Base-by-base conservation (phyloP, 1,140 invertebrate genomes). In the Polypedilum vanderplanki region DNA sequence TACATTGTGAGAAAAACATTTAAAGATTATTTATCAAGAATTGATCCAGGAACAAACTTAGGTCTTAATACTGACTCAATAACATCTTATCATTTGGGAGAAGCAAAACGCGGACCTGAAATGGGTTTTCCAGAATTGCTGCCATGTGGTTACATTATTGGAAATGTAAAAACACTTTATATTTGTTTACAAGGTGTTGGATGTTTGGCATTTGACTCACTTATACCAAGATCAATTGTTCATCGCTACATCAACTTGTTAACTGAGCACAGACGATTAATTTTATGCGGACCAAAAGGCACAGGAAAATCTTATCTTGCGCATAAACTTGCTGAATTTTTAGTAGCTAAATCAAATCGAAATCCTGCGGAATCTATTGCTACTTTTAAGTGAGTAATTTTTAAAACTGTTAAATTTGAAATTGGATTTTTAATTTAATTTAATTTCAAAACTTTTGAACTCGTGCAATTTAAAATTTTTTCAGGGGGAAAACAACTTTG, bases 251-350 rank as follows among this genome's bases (percentile, higher is more conserved):
- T 96, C 5, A 91, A 93, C 5, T 85, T 98, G 65, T 82, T 99
- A 73, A 90, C 91, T 22, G 96, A 98, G 80, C 95, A 98, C 84
- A 86, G 95, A 41, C 85, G 97, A 18, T 90, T 99, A 40, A 97
- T 99, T 73, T 84, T 99, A 2, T 98, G 95, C 85, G 98, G 98
- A 0, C 95, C 97, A 1, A 96, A 94, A 80, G 97, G 97, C 40
- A 98, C 96, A 0, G 97, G 98, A 7, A 99, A 99, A 83, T 97
- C 95, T 4, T 98, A 98, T 80, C 84, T 98, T 64, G 97, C 97
- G 3, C 91, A 93, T n/a, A 95, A 97, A 82, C 83, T 99, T 17
- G 96, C 96, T 0, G 93, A 97, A 81, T 96, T 94, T 80, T 88
- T 98, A 77, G 93, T 91, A 77, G 83, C 89, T 77, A 85, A 88